Conservation (phyloP, 2,888 invertebrate genomes). For the Chirona hameri region DNA sequence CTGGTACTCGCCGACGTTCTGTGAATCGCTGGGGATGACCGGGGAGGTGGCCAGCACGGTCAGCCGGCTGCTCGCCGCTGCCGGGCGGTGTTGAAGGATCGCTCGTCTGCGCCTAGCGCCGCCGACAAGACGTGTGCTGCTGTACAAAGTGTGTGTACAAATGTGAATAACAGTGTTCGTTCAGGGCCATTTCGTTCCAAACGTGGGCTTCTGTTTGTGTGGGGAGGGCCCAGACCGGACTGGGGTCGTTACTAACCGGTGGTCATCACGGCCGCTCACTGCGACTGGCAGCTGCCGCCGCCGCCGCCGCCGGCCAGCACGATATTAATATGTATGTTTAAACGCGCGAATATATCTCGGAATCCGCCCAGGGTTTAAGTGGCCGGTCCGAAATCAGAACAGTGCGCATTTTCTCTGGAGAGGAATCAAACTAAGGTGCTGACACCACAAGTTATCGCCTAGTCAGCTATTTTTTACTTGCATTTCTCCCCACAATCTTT, state of each 20-base stretch:
- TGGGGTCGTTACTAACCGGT: background rate
- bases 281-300: background rate
- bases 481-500: too few species aligned
- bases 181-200: background rate
- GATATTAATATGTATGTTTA: background rate
- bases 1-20: too few species aligned
- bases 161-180: background rate
- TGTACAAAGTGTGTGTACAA: slow-evolving; percentile 26
- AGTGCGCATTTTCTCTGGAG: too few species aligned
- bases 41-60: background rate
- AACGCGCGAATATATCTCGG: background rate
- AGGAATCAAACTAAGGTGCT: too few species aligned
- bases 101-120: background rate
- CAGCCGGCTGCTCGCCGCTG: background rate
- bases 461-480: too few species aligned
- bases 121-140: too few species aligned
- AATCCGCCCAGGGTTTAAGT: background rate
- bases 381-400: too few species aligned
- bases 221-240: background rate
- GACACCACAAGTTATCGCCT: too few species aligned
- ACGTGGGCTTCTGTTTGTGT: background rate
- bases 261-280: too few species aligned
- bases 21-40: background rate
- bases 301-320: background rate
- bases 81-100: too few species aligned